Conservation (phyloP, 2,113 vertebrate genomes). For the Sapayoa aenigma region DNA sequence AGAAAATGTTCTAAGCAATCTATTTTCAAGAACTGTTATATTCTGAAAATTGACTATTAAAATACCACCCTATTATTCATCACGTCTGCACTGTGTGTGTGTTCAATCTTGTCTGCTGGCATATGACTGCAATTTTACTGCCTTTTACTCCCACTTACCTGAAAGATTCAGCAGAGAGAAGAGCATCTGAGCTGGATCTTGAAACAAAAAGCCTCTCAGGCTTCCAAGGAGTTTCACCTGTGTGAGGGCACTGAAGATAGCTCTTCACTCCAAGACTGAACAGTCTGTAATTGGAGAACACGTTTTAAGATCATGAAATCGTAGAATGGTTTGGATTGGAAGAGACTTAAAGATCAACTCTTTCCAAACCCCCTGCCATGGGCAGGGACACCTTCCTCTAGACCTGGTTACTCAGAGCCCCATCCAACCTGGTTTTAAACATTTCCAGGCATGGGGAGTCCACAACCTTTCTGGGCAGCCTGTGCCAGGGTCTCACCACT, state of each 20-base stretch:
- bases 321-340: background rate
- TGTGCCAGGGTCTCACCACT: background rate
- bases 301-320: background rate
- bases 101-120: slow-evolving; percentile 49
- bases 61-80: slow-evolving; percentile 54
- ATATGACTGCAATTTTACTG: slow-evolving; percentile 54
- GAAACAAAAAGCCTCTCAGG: background rate
- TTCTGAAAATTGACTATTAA: slow-evolving; percentile 58
- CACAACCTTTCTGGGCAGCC: background rate
- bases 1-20: slow-evolving; percentile 47
- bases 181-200: background rate
- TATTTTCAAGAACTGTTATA: slow-evolving; percentile 43
- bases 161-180: background rate
- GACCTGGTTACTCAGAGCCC: background rate
- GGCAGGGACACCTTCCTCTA: background rate
- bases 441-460: background rate
- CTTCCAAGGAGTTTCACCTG: background rate
- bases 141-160: slow-evolving; percentile 60
- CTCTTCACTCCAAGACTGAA: background rate
- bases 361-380: background rate
- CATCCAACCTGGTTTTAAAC: background rate
- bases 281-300: background rate
- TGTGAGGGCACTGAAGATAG: background rate
- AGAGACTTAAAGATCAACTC: background rate
- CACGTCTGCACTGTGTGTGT: background rate